Evolutionary conservation across 2,888 invertebrate genomes (phyloP).

Genomic region (Augiades crinisus): DNA sequence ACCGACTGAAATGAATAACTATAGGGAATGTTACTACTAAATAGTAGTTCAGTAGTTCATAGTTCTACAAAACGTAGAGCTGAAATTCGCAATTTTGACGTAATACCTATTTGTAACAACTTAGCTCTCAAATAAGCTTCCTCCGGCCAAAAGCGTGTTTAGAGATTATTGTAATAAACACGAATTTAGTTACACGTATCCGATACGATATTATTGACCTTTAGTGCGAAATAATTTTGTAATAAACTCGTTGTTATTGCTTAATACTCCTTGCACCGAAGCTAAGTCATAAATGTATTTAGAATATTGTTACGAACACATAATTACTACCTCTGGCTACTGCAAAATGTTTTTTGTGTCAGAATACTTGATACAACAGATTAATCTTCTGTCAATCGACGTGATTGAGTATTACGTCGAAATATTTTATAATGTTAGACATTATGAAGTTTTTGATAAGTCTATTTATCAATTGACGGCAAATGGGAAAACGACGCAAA

Average conservation of each 20-base stretch:
- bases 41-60: no score
- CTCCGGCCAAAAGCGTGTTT: background rate
- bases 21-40: no score
- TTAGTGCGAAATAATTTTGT: background rate
- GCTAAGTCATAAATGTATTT: conserved; percentile 14
- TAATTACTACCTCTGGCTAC: conserved; percentile 13
- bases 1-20: no score
- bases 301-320: conserved; percentile 2
- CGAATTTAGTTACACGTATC: background rate
- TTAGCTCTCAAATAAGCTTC: no score
- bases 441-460: conserved; percentile 3
- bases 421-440: conserved; percentile 11
- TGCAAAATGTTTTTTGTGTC: conserved; percentile 13
- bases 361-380: conserved; percentile 6
- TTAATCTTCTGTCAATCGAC: conserved; percentile 15
- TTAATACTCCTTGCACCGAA: background rate
- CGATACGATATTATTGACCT: background rate
- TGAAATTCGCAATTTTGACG: no score
- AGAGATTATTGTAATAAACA: background rate
- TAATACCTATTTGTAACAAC: no score
- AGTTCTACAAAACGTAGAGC: no score
- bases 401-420: conserved; percentile 8
- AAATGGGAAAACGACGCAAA: conserved; percentile 7
- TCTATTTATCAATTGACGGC: conserved; percentile 3
- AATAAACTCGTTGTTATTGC: background rate